Conservation (phyloP, 2,113 vertebrate genomes). For the Melanostigma gelatinosum region DNA sequence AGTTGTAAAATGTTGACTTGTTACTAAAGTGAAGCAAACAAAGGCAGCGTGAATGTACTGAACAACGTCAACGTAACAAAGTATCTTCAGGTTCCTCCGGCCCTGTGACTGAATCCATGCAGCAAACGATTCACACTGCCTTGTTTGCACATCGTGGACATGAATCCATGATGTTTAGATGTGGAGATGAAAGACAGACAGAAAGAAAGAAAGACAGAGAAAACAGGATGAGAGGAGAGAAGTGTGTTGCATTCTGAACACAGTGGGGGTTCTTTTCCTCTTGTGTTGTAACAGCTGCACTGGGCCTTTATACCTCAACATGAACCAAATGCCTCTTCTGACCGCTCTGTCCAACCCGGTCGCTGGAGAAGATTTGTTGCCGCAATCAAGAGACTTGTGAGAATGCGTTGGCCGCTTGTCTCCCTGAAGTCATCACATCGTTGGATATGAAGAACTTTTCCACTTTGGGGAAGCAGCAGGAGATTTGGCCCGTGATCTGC, state of each 20-base stretch:
- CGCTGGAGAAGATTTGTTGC: slow-evolving; percentile 17
- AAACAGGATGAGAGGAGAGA: slow-evolving; percentile 8
- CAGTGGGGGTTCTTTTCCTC: slow-evolving; percentile 43
- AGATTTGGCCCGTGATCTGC: background rate
- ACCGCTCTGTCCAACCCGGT: too few relatives aligned
- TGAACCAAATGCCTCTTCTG: background rate
- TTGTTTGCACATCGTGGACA: too few relatives aligned
- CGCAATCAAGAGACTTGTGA: slow-evolving; percentile 48
- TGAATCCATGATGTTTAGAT: background rate
- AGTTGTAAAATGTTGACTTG: background rate
- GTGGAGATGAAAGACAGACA: background rate
- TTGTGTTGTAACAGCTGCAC: slow-evolving; percentile 67
- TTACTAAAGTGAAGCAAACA: background rate
- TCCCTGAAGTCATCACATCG: slow-evolving; percentile 13
- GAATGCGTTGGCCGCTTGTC: background rate
- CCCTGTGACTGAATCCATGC: too few relatives aligned
- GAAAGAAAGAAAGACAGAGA: background rate
- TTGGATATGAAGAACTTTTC: slow-evolving; percentile 32
- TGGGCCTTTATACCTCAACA: background rate
- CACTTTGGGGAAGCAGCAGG: slow-evolving; percentile 34
- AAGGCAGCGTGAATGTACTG: too few relatives aligned
- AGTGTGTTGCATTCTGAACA: slow-evolving; percentile 35
- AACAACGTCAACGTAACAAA: too few relatives aligned
- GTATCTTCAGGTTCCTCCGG: too few relatives aligned
- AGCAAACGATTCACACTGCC: background rate